phyloP scores from a whole-genome alignment of 2,113 vertebrate species.

The Triplophysa siluroides region DNA sequence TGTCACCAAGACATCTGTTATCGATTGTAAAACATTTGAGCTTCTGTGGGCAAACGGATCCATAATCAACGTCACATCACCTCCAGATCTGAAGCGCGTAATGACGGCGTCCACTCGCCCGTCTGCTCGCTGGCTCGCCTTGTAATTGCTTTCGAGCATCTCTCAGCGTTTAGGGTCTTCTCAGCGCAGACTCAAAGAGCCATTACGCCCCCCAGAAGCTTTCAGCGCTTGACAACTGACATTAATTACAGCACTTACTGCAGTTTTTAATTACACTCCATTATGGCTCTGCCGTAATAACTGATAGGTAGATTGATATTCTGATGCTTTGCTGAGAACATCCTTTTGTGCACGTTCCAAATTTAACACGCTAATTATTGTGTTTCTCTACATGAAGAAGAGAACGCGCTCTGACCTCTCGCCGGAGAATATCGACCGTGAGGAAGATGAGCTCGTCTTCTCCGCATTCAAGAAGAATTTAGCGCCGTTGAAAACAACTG shows the following conservation, averaged over 20 bases:
- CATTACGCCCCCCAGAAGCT: constrained; percentile 62
- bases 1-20: background rate
- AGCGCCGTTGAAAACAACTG: no score
- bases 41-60: background rate
- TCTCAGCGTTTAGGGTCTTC: constrained; percentile 58
- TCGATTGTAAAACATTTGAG: background rate
- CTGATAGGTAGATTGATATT: constrained; percentile 76
- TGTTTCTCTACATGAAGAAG: constrained; percentile 63
- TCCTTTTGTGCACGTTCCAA: constrained; percentile 68
- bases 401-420: constrained; percentile 29
- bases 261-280: constrained; percentile 75
- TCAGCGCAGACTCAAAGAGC: constrained; percentile 58
- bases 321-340: constrained; percentile 65
- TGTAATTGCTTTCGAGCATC: constrained; percentile 56
- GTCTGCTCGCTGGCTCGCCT: constrained; percentile 30
- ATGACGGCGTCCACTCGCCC: constrained; percentile 22
- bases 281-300: constrained; percentile 74
- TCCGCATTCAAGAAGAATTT: no score
- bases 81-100: background rate
- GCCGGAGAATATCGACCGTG: no score
- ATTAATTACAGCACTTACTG: constrained; percentile 76
- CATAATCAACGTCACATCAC: background rate
- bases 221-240: constrained; percentile 71
- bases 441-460: no score
- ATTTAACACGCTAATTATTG: constrained; percentile 72